phyloP scores from a whole-genome alignment of 37 sponge, comb jelly and placozoan species.

The Agelas oroides region DNA sequence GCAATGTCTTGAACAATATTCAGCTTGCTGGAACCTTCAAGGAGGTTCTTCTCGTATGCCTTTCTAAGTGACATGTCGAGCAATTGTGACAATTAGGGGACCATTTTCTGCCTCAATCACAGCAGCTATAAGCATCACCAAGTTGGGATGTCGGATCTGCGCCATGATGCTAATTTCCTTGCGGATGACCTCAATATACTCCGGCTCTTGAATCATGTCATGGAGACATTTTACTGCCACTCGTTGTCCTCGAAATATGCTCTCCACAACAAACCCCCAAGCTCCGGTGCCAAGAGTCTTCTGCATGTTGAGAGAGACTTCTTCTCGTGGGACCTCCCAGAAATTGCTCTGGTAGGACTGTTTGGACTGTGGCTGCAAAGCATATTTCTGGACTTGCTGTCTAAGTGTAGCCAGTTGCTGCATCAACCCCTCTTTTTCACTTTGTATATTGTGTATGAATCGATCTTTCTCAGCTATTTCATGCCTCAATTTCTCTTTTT shows the following conservation, averaged over 20 bases:
- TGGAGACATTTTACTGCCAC: slow-evolving; percentile 32
- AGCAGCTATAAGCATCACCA: slow-evolving; percentile 74
- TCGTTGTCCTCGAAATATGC: not conserved
- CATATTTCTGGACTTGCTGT: too few relatives aligned
- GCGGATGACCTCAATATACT: slow-evolving; percentile 19
- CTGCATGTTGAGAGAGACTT: not conserved
- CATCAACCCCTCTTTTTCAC: too few relatives aligned
- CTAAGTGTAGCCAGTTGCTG: too few relatives aligned
- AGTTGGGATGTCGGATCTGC: slow-evolving; percentile 65
- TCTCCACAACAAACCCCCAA: slow-evolving; percentile 1
- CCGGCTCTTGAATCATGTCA: slow-evolving; percentile 15
- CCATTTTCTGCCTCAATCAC: slow-evolving; percentile 27
- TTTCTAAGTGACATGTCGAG: slow-evolving; percentile 64
- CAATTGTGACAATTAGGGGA: slow-evolving; percentile 69
- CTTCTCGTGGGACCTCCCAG: not conserved
- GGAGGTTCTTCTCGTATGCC: slow-evolving; percentile 35
- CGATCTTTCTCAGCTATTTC: too few relatives aligned
- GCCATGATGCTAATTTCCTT: slow-evolving; percentile 61
- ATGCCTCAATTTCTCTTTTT: too few relatives aligned
- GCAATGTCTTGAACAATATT: slow-evolving; percentile 50
- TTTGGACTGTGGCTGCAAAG: too few relatives aligned
- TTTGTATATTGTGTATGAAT: too few relatives aligned
- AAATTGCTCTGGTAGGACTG: too few relatives aligned
- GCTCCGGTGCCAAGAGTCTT: not conserved
- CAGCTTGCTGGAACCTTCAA: not conserved